Evolutionary conservation across 2,113 vertebrate genomes (phyloP), one percentile per base, ranked within the genome.

Genomic region (Danio rerio): DNA sequence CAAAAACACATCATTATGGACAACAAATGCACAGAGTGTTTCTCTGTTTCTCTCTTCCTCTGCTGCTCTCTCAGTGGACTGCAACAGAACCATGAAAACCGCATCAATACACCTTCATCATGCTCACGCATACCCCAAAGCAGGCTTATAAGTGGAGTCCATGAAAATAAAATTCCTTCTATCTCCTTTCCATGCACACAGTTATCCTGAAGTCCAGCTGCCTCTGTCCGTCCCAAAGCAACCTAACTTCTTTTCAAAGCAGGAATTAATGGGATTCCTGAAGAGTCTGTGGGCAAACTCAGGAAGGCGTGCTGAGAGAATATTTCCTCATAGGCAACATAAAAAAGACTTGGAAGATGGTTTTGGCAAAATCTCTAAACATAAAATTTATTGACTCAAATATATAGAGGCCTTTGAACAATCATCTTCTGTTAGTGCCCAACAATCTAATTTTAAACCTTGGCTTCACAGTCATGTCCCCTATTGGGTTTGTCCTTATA

Each of bases 221-320:
- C 70, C 59, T 3, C 15, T 61, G 56, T 8, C 49, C 79, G 45
- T 81, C 42, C 45, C 31, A 78, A 78, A 78, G 15, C 18, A 5
- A 53, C 12, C 45, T 63, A 50, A 52, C 76, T 78, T 69, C 6
- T 49, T 53, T 52, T 78, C 76, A 66, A 55, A 78, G 65, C 16
- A 70, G 47, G 45, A 70, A 78, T 61, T 71, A 53, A 83, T 61
- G 59, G n/a, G 45, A 71, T 78, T 83, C 31, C 56, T 70, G 53
- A 58, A 45, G 7, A 71, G 53, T 69, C 21, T 50, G 18, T 71
- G n/a, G 6, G 11, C 11, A 12, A 45, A 40, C 49, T 56, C 53
- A 11, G 40, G 43, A 45, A 66, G 61, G 7, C 43, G 11, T 49
- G 20, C 56, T 73, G 56, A 15, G 55, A 42, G 8, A 58, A 31